Conservation (phyloP, 2,113 vertebrate genomes). For the Condylura cristata region DNA sequence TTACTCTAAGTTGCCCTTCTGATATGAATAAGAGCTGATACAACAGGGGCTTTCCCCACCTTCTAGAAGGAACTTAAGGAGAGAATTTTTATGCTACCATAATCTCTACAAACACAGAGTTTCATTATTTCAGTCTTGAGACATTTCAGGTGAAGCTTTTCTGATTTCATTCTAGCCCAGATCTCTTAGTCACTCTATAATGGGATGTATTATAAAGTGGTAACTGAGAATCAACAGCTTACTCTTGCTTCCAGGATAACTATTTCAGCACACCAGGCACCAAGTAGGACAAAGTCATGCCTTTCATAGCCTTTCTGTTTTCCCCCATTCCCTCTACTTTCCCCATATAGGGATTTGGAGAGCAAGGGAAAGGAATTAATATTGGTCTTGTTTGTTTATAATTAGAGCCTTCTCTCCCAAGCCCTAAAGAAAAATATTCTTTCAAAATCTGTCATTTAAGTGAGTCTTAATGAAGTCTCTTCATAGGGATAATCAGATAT, state of each 20-base stretch:
- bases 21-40: not conserved
- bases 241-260: not conserved
- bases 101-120: not conserved
- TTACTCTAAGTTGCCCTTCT: not conserved
- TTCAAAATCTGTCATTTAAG: not conserved
- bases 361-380: not conserved
- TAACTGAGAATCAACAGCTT: not conserved
- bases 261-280: not conserved
- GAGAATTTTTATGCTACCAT: not conserved
- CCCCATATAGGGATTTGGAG: not conserved
- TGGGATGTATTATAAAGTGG: not conserved
- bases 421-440: not conserved
- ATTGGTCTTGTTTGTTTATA: not conserved
- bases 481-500: not conserved
- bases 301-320: not conserved
- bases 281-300: not conserved
- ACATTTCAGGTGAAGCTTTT: not conserved
- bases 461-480: not conserved
- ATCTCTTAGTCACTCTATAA: not conserved
- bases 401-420: not conserved
- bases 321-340: not conserved
- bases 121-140: not conserved
- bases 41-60: not conserved
- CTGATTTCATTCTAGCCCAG: not conserved
- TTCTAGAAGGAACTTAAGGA: not conserved